Evolutionary conservation across 2,888 invertebrate genomes (phyloP).

Genomic region (Ornithoptera priamus): DNA sequence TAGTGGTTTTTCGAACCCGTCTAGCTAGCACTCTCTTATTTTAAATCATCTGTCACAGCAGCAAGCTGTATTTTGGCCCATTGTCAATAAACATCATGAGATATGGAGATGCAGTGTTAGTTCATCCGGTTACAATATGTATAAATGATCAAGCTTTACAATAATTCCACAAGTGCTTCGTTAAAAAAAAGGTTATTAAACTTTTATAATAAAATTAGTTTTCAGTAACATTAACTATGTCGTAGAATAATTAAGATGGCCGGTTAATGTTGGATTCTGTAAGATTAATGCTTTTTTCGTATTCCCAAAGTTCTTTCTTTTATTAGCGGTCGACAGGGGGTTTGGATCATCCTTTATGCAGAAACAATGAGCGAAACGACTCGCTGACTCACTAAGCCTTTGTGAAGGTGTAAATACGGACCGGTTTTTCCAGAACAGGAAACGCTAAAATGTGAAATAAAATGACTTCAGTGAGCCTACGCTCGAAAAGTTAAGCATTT

Average conservation of each 20-base stretch:
- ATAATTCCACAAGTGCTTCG: background rate
- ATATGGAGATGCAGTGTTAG: too few relatives aligned
- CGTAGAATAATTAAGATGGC: slow-evolving; percentile 11
- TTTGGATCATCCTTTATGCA: slow-evolving; percentile 28
- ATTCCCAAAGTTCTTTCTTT: slow-evolving; percentile 24
- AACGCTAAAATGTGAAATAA: slow-evolving; percentile 17
- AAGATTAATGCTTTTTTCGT: slow-evolving; percentile 25
- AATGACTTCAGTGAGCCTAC: background rate
- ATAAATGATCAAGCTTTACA: background rate
- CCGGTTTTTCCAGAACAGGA: slow-evolving; percentile 20
- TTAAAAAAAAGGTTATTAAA: background rate
- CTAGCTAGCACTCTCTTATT: too few relatives aligned
- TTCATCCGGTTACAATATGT: background rate
- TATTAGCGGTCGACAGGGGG: slow-evolving; percentile 26
- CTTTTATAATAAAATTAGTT: background rate
- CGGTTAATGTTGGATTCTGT: slow-evolving; percentile 12
- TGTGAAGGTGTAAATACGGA: slow-evolving; percentile 25
- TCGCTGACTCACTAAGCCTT: slow-evolving; percentile 27
- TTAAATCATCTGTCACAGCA: too few relatives aligned
- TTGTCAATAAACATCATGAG: too few relatives aligned
- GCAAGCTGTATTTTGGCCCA: too few relatives aligned
- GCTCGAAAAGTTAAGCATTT: too few relatives aligned
- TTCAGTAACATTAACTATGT: background rate
- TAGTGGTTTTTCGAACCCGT: too few relatives aligned
- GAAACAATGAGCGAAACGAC: slow-evolving; percentile 28